A percentile compares a stretch with the other conserved stretches of the same genome.
Evolutionary conservation across 2,888 invertebrate genomes (phyloP).

Genomic region (Dione juno): DNA sequence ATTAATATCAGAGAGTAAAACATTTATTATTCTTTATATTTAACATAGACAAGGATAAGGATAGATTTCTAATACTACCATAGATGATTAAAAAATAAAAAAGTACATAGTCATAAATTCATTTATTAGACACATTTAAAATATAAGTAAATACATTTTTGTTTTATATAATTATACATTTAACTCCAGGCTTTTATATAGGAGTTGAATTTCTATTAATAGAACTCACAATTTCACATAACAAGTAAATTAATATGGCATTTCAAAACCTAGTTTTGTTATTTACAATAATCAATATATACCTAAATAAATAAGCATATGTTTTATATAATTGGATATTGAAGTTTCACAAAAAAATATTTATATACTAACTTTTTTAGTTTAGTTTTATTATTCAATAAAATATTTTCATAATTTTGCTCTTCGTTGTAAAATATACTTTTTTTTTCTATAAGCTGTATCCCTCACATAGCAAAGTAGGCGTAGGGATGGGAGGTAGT

Average conservation of each 20-base stretch:
- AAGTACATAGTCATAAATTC: constrained; percentile 24
- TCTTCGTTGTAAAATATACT: background rate
- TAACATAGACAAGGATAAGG: too few species aligned
- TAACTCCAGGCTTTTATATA: constrained; percentile 20
- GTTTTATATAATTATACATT: constrained; percentile 22
- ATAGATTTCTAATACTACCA: too few species aligned
- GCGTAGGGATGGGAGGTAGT: too few species aligned
- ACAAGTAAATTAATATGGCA: constrained; percentile 76
- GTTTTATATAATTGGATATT: too few species aligned
- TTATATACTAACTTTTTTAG: too few species aligned
- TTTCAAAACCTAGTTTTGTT: constrained; percentile 58
- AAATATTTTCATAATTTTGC: background rate
- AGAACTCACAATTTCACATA: constrained; percentile 33
- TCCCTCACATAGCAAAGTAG: too few species aligned
- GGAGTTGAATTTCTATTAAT: constrained; percentile 21
- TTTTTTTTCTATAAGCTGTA: too few species aligned
- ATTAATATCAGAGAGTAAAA: too few species aligned
- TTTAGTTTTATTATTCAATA: too few species aligned
- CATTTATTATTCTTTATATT: too few species aligned
- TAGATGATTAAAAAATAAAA: background rate
- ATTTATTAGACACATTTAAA: constrained; percentile 35
- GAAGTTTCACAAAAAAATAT: too few species aligned
- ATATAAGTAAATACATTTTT: constrained; percentile 30
- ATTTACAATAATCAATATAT: constrained; percentile 59
- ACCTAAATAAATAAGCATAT: constrained; percentile 49